phyloP scores from a whole-genome alignment of 2,797 vertebrate species.

The Tarsius wallacei region DNA sequence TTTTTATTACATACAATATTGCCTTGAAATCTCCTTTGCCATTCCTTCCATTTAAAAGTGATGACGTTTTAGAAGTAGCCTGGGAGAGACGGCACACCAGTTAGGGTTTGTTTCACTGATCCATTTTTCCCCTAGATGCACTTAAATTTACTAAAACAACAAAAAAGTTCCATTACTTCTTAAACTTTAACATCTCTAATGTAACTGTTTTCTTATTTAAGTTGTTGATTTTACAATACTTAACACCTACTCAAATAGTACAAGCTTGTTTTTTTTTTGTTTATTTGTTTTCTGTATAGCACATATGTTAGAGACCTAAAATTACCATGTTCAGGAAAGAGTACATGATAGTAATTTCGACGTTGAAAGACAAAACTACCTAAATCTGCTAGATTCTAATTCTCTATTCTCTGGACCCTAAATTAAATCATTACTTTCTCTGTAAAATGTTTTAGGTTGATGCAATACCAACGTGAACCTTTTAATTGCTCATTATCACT shows the following conservation, averaged over 20 bases:
- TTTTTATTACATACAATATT: background rate
- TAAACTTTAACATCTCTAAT: background rate
- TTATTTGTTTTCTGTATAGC: background rate
- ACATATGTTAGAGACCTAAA: background rate
- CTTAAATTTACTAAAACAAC: background rate
- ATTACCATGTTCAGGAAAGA: conserved; percentile 24
- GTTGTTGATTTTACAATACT: background rate
- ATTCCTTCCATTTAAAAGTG: background rate
- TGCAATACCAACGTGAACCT: background rate
- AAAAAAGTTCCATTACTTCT: background rate
- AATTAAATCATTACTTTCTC: conserved; percentile 6
- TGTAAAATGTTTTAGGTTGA: conserved; percentile 60
- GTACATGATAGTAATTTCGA: conserved; percentile 24
- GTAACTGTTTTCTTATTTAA: background rate
- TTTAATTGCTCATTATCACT: conserved; percentile 70
- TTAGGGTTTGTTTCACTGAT: background rate
- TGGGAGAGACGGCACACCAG: background rate
- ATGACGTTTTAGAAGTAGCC: background rate
- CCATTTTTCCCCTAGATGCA: background rate
- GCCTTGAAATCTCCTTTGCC: background rate
- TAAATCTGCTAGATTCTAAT: conserved; percentile 3
- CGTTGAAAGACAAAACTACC: background rate
- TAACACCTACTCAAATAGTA: background rate
- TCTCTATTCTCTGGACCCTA: conserved; percentile 55
- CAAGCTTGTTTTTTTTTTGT: background rate